phyloP scores from a whole-genome alignment of 35 echinoderm and acorn worm species.

The Ophiothrix spiculata region DNA sequence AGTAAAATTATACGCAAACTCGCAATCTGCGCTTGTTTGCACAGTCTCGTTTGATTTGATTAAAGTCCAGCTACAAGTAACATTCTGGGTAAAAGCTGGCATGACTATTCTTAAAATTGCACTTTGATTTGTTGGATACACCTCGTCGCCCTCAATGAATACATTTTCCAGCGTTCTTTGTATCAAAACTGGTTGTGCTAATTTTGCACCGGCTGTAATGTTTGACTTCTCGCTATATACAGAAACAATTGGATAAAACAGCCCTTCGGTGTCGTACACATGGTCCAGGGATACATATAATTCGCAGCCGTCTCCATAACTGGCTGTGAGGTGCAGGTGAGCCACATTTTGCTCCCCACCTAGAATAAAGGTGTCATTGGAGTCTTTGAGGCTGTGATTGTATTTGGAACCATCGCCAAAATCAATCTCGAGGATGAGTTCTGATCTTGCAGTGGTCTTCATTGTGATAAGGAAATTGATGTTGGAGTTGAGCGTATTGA shows the following conservation, averaged over 20 bases:
- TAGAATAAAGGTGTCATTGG: slow-evolving; percentile 82
- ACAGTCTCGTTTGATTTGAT: background rate
- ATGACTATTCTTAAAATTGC: slow-evolving; percentile 19
- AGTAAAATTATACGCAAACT: slow-evolving; percentile 27
- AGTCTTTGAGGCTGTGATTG: slow-evolving; percentile 65
- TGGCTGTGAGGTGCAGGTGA: slow-evolving; percentile 70
- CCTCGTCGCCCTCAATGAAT: slow-evolving; percentile 1
- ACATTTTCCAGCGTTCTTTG: slow-evolving; percentile 14
- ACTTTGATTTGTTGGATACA: slow-evolving; percentile 8
- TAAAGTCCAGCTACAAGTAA: slow-evolving; percentile 34
- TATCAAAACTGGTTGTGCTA: slow-evolving; percentile 14
- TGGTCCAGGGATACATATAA: slow-evolving; percentile 79
- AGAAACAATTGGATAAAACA: slow-evolving; percentile 6
- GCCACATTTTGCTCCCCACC: slow-evolving; percentile 35
- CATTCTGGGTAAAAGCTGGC: slow-evolving; percentile 28
- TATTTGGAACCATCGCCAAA: slow-evolving; percentile 76
- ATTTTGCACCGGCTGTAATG: background rate
- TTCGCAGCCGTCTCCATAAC: slow-evolving; percentile 79
- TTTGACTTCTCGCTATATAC: slow-evolving; percentile 18
- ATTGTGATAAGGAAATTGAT: slow-evolving; percentile 60
- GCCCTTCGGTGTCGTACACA: slow-evolving; percentile 42
- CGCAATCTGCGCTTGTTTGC: background rate
- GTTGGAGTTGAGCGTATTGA: slow-evolving; percentile 39
- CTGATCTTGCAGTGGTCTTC: slow-evolving; percentile 55
- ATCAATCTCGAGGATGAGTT: slow-evolving; percentile 58